Conservation (phyloP, 2,888 invertebrate species). For the Drosophila glabriapex region DNA sequence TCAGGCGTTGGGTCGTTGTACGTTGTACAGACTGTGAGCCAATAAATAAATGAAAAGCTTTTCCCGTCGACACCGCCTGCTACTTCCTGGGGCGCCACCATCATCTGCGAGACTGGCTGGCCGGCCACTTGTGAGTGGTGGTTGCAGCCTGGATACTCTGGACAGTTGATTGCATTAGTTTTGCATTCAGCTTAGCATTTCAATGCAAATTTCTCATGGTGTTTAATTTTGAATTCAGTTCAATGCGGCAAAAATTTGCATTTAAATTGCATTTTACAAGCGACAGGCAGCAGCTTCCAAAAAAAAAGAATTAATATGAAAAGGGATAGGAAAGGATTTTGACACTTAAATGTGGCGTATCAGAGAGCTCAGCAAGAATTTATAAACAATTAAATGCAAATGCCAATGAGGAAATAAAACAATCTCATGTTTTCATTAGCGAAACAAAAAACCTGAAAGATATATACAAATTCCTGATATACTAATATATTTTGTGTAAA, state of each 20-base stretch:
- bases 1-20: constrained; percentile 40
- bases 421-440: constrained; percentile 36
- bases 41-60: constrained; percentile 75
- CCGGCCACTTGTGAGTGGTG: constrained; percentile 38
- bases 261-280: constrained; percentile 70
- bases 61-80: constrained; percentile 44
- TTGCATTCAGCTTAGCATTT: constrained; percentile 64
- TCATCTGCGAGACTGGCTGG: constrained; percentile 17
- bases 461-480: constrained; percentile 3
- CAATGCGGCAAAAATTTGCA: constrained; percentile 68
- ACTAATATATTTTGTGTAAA: constrained; percentile 23
- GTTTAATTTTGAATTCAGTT: constrained; percentile 71
- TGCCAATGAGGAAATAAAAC: constrained; percentile 25
- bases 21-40: constrained; percentile 33
- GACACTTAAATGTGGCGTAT: constrained; percentile 31
- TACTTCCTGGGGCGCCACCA: constrained; percentile 51
- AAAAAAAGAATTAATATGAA: too few species aligned
- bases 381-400: constrained; percentile 36
- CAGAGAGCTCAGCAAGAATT: constrained; percentile 32
- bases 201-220: constrained; percentile 70
- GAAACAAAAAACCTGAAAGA: constrained; percentile 9
- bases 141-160: constrained; percentile 39
- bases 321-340: not conserved
- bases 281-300: not conserved
- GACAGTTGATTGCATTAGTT: constrained; percentile 63